A percentile compares a stretch with the other conserved stretches of the same genome.
phyloP scores from a whole-genome alignment of 1,140 invertebrate species.

The Heliconius hermathena region DNA sequence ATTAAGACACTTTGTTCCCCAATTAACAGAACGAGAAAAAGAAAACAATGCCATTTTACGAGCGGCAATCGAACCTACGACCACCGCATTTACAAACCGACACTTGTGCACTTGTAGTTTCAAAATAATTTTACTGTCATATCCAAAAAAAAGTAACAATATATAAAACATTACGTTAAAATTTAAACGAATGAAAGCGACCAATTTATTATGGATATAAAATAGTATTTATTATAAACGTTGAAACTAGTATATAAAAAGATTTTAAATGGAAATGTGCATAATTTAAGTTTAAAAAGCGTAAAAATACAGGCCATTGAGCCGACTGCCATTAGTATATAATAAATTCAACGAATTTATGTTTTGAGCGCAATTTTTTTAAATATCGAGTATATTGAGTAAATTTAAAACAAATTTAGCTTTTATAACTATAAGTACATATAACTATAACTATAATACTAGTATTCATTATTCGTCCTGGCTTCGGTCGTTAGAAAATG shows the following conservation, averaged over 20 bases:
- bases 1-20: too few species aligned
- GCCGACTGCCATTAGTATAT: constrained; percentile 18
- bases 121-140: background rate
- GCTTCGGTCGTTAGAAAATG: background rate
- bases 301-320: constrained; percentile 28
- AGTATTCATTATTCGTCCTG: background rate
- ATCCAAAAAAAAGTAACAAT: constrained; percentile 12
- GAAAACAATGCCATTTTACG: too few species aligned
- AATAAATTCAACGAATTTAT: constrained; percentile 24
- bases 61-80: too few species aligned
- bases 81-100: too few species aligned
- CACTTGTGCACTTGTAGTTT: too few species aligned
- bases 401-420: background rate
- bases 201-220: background rate
- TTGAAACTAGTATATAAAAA: constrained; percentile 24
- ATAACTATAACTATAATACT: background rate
- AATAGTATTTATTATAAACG: constrained; percentile 10
- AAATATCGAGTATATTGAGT: constrained; percentile 1
- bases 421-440: background rate
- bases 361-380: background rate
- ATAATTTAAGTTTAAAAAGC: constrained; percentile 32
- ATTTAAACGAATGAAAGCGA: background rate
- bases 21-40: too few species aligned
- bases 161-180: constrained; percentile 2
- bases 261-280: constrained; percentile 17